Percentiles rank a stretch among this genome's conserved stretches.
These are phyloP conservation scores for Cynaeus angustus DNA, from an alignment of 2,888 invertebrate species.

Conservation along the genomic window DNA sequence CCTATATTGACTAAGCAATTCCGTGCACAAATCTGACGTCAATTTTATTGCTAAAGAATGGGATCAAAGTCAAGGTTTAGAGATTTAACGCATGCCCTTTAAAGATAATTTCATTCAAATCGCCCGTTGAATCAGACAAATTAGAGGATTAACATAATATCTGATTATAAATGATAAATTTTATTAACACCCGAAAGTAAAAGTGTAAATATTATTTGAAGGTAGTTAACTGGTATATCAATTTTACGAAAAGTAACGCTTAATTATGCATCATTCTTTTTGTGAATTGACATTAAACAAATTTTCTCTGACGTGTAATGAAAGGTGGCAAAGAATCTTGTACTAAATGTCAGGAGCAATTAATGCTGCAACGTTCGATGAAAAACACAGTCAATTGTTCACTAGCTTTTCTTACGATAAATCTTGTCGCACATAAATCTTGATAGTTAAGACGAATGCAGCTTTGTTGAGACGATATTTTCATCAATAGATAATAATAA, in stretches of 20 bases:
- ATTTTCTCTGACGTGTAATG: slow-evolving; percentile 12
- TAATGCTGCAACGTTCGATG: not conserved
- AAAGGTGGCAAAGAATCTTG: slow-evolving; percentile 8
- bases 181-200: slow-evolving; percentile 38
- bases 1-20: not conserved
- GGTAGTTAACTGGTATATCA: slow-evolving; percentile 23
- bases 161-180: slow-evolving; percentile 18
- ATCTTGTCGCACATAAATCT: slow-evolving; percentile 14
- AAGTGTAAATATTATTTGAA: slow-evolving; percentile 28
- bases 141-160: slow-evolving; percentile 23
- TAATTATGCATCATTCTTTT: slow-evolving; percentile 12
- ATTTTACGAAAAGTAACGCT: slow-evolving; percentile 6
- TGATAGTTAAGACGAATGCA: slow-evolving; percentile 13
- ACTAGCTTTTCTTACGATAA: not conserved
- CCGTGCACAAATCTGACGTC: too few species aligned
- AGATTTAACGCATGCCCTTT: too few species aligned
- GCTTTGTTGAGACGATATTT: slow-evolving; percentile 26
- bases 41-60: too few species aligned
- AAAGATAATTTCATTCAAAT: too few species aligned
- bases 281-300: slow-evolving; percentile 16
- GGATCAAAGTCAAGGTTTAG: too few species aligned
- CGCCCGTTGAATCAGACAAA: not conserved
- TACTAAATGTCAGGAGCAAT: slow-evolving; percentile 17
- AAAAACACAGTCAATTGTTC: not conserved
- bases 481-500: slow-evolving; percentile 38